Base-by-base conservation (phyloP, 2,888 invertebrate species). In the Drosophila conformis region DNA sequence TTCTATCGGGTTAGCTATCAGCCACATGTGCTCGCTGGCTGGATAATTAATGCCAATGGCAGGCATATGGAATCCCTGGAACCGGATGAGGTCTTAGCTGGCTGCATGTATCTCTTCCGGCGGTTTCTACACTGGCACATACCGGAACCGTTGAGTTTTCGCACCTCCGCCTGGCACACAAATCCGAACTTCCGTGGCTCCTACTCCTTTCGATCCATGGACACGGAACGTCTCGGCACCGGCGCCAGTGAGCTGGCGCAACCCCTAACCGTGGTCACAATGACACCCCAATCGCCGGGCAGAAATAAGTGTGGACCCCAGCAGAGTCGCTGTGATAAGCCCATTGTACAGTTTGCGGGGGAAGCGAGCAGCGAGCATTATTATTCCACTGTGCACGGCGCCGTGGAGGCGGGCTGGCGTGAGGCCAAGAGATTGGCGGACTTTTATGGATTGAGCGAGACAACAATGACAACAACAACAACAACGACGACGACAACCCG, bases 311-410 rank as follows among this genome's bases (percentile, higher is more conserved):
- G 54, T 7, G 15, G 69, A 2, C 76, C 62, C 6, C 78, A 73
- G 38, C 89, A 91, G 73, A 91, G 84, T 59, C 91, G 91, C 76
- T 91, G 91, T 65, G 91, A 92, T 72, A 94, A 93, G 67, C 94
- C 96, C 62, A 93, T 95, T 0, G 93, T 96, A 3, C 94, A 95
- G 69, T 96, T 96, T 83, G 96, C 95, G 6, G 96, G 96, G 0
- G 96, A 96, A 91, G 96, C 96, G 0, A 95, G 95, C 0, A 95
- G 96, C 13, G 94, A 94, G 62, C 95, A 95, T 81, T 94, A 94
- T 83, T 96, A 95, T 87, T 95, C 95, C 1, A 95, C 96, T 0
- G 96, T 95, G 0, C 96, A 97, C 86, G 97, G 97, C 0, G 97
- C 97, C 0, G 93, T 96, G 1, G 96, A 96, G 86, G 94, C 95